Conservation (phyloP, 2,797 vertebrate species). For the Potorous gilbertii region DNA sequence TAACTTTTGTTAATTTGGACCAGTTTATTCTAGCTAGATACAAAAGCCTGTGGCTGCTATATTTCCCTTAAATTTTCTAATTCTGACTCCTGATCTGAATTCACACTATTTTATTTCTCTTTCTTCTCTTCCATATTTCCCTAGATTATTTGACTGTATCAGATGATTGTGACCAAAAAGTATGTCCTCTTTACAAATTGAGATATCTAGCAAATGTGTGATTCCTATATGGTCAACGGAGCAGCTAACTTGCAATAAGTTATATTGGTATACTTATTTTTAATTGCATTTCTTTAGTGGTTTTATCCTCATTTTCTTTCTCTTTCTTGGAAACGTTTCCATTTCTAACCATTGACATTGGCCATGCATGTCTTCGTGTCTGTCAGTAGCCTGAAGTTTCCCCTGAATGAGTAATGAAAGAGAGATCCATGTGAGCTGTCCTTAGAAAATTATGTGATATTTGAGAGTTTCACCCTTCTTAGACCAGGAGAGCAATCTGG, state of each 20-base stretch:
- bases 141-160: not conserved
- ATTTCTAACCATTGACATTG: not conserved
- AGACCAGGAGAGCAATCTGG: constrained; percentile 20
- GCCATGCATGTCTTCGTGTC: constrained; percentile 22
- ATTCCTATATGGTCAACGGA: constrained; percentile 24
- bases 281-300: constrained; percentile 3
- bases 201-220: not conserved
- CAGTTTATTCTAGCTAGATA: not conserved
- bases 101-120: not conserved
- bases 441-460: constrained; percentile 21
- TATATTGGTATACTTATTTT: not conserved
- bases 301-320: not conserved
- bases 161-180: not conserved
- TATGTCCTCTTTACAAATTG: not conserved
- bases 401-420: not conserved
- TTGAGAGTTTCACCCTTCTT: not conserved
- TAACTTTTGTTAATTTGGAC: not conserved
- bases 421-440: accelerated
- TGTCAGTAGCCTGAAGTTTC: constrained; percentile 48
- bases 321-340: not conserved
- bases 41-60: not conserved
- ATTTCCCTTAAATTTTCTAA: not conserved
- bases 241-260: constrained; percentile 11
- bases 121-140: not conserved
- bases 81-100: not conserved